Conservation (phyloP, 2,888 invertebrate species). For the Leptopilina myrica region DNA sequence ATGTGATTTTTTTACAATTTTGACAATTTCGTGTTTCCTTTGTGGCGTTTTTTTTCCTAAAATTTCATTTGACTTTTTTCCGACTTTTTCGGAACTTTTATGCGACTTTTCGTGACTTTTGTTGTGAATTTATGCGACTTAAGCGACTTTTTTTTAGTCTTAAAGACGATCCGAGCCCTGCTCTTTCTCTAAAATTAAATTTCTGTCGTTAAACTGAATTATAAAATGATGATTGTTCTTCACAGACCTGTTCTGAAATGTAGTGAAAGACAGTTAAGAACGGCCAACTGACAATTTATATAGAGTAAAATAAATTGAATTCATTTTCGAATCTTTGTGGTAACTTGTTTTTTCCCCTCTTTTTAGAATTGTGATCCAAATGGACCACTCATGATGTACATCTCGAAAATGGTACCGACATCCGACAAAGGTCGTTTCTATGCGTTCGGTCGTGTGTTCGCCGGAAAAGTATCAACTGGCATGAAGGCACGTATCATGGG, state of each 20-base stretch:
- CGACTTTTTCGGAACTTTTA: too few species aligned
- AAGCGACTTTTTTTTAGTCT: too few species aligned
- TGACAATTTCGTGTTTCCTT: too few species aligned
- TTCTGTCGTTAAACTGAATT: neutral
- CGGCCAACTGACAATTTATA: constrained; percentile 68
- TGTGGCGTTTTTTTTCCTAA: too few species aligned
- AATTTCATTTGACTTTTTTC: too few species aligned
- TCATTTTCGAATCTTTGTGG: neutral
- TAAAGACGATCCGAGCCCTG: too few species aligned
- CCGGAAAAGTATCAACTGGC: constrained; percentile 92
- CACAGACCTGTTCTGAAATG: constrained; percentile 74
- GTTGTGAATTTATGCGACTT: too few species aligned
- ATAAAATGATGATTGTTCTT: constrained; percentile 71
- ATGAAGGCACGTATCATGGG: constrained; percentile 99
- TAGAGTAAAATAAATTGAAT: neutral
- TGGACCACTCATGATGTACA: constrained; percentile 99
- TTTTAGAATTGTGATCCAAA: constrained; percentile 93
- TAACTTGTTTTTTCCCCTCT: constrained; percentile 37
- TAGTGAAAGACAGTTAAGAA: constrained; percentile 66
- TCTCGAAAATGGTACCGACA: constrained; percentile 99
- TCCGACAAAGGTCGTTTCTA: constrained; percentile 99
- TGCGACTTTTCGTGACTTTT: too few species aligned
- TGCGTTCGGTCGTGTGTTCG: constrained; percentile 99
- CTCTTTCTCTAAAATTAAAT: too few species aligned
- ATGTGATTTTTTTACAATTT: too few species aligned